Conservation (phyloP, 2,113 vertebrate genomes). For the Chloropsis hardwickii region DNA sequence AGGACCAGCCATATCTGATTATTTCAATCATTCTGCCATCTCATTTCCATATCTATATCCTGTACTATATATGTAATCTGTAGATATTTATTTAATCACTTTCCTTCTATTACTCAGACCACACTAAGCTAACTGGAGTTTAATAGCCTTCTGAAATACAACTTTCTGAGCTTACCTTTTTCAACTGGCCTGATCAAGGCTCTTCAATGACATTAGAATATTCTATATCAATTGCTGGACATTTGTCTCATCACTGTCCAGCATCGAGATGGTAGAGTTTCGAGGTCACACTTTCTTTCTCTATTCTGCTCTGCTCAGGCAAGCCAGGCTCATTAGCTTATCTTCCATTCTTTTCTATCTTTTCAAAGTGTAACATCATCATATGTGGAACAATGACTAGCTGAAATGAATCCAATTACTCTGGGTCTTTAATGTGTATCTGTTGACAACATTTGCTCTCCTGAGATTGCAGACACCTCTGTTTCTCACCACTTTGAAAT, state of each 20-base stretch:
- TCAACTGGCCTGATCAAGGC: not conserved
- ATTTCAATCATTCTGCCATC: not conserved
- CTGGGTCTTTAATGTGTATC: not conserved
- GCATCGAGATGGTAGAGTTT: not conserved
- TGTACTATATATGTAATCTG: not conserved
- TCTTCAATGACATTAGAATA: not conserved
- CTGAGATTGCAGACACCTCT: not conserved
- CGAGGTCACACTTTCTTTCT: not conserved
- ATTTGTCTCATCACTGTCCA: not conserved
- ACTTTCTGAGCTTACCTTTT: not conserved
- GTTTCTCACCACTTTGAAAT: constrained; percentile 3
- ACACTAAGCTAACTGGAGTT: not conserved
- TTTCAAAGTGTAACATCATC: not conserved
- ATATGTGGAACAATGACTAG: not conserved
- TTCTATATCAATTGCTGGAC: not conserved
- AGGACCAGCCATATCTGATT: not conserved
- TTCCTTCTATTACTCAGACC: not conserved
- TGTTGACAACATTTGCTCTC: constrained; percentile 5
- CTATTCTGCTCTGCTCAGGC: not conserved
- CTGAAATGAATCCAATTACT: not conserved
- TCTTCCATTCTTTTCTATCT: not conserved
- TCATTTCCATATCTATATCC: not conserved
- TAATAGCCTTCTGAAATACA: not conserved
- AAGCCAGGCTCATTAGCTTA: not conserved
- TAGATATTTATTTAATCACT: not conserved